Evolutionary conservation across 1,140 invertebrate genomes (phyloP), one percentile per base, ranked within the genome.

Genomic region (Drosophila lini): DNA sequence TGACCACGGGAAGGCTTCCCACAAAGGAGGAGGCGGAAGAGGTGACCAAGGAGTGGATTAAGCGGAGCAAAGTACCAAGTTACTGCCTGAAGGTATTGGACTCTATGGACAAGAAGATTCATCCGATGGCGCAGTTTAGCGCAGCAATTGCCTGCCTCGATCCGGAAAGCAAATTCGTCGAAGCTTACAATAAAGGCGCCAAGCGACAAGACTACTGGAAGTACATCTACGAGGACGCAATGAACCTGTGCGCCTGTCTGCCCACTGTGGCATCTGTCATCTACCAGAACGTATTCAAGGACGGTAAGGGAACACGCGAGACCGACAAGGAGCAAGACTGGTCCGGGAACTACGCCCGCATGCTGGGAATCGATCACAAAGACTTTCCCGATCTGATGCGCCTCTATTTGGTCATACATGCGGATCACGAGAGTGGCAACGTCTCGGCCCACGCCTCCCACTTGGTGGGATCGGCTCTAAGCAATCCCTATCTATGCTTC

Each of bases 41-140:
- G 19, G 79, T 99, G 4, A 98, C 97, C 11, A 95, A 96, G 91
- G 97, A 98, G 92, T 99, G 97, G 97, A 97, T 97, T 13, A 93
- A 95, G 32, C 90, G 96, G 94, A 88, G 93, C 38, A 93, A 93
- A 63, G 67, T 99, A 1, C 98, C 98, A 0, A 94, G 95, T 15
- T 98, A 99, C 92, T 97, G 99, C n/a, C 96, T 97, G 15, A 97
- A 96, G 13, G 96, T 99, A 94, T 92, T 99, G 50, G 98, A 99
- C 92, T 97, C 97, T 90, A 96, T 99, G 93, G 98, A 98, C n/a
- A 95, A 95, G 76, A 95, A 95, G 64, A 92, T 99, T 9, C 98
- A 99, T 91, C 98, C 98, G 0, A 99, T 99, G 98, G 95, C 97
- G 3, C 98, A 99, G 92, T 97, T 99, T 89, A 96, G 96, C 50